A percentile compares a stretch with the other conserved stretches of the same genome.
These are phyloP conservation scores for Argyrosomus japonicus DNA, from an alignment of 2,113 vertebrate genomes.

Conservation along the genomic window DNA sequence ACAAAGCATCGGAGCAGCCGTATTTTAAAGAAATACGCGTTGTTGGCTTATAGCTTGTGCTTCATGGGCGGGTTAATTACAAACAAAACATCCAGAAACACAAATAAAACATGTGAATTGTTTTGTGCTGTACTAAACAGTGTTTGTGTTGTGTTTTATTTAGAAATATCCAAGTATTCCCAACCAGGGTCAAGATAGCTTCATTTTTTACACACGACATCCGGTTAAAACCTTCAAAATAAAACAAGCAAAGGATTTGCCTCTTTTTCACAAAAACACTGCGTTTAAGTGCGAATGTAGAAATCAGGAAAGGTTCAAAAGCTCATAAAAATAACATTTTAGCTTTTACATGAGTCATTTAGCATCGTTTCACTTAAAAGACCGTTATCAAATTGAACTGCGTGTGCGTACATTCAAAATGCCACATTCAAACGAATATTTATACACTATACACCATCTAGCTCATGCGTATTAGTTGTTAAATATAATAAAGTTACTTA, in stretches of 20 bases:
- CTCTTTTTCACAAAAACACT: background rate
- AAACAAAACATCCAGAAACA: background rate
- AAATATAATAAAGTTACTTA: background rate
- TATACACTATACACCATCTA: background rate
- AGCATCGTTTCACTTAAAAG: accelerated
- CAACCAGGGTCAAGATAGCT: background rate
- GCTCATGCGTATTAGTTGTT: background rate
- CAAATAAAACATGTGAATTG: accelerated
- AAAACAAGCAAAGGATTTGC: background rate
- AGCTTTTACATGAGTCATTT: background rate
- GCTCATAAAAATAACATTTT: background rate
- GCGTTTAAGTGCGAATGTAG: accelerated
- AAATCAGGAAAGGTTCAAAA: accelerated
- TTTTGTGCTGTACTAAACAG: background rate
- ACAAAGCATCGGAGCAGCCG: background rate
- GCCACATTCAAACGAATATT: background rate
- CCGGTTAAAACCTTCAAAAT: constrained; percentile 45
- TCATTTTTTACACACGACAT: background rate
- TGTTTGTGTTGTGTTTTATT: background rate
- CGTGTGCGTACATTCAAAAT: background rate
- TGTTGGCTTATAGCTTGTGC: accelerated
- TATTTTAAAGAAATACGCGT: background rate
- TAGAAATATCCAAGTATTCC: background rate
- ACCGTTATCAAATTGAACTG: background rate
- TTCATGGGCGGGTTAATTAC: accelerated